These are phyloP conservation scores for Aphelenchoides avenae DNA, from an alignment of 1,140 invertebrate genomes.

Conservation along the genomic window DNA sequence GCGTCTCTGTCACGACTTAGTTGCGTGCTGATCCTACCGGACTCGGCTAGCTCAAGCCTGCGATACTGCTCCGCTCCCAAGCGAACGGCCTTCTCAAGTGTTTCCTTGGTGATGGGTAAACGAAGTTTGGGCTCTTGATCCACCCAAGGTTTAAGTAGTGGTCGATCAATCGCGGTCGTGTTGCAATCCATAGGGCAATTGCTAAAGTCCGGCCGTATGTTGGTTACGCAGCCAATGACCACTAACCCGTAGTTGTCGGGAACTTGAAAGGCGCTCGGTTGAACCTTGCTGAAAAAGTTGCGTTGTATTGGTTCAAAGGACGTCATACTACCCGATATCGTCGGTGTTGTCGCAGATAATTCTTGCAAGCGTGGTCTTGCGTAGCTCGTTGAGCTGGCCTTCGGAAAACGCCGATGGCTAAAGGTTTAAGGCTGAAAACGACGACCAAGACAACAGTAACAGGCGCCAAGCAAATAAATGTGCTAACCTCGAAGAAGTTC, in stretches of 20 bases:
- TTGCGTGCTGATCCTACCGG: constrained; percentile 31
- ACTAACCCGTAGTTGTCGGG: constrained; percentile 50
- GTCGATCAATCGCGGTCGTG: constrained; percentile 39
- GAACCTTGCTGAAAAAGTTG: constrained; percentile 40
- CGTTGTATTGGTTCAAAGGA: not conserved
- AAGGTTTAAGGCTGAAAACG: too few species aligned
- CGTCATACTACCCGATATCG: constrained; percentile 34
- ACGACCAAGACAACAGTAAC: too few species aligned
- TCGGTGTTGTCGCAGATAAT: constrained; percentile 76
- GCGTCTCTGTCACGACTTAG: constrained; percentile 5
- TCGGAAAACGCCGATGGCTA: constrained; percentile 68
- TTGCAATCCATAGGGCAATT: constrained; percentile 56
- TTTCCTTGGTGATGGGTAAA: constrained; percentile 53
- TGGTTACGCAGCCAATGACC: not conserved
- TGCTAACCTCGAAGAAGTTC: constrained; percentile 57
- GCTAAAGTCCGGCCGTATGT: too few species aligned
- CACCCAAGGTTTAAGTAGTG: constrained; percentile 46
- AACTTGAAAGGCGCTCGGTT: constrained; percentile 64
- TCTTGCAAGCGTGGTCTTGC: constrained; percentile 69
- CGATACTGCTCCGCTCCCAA: constrained; percentile 49
- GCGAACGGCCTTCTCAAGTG: constrained; percentile 52
- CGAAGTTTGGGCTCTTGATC: constrained; percentile 44
- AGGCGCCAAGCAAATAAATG: too few species aligned
- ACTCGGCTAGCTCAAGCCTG: constrained; percentile 48
- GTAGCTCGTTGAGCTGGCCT: constrained; percentile 70